A percentile compares a stretch with the other conserved stretches of the same genome.
phyloP scores from a whole-genome alignment of 2,888 invertebrate genomes.

The Scaptomyza tumidula region DNA sequence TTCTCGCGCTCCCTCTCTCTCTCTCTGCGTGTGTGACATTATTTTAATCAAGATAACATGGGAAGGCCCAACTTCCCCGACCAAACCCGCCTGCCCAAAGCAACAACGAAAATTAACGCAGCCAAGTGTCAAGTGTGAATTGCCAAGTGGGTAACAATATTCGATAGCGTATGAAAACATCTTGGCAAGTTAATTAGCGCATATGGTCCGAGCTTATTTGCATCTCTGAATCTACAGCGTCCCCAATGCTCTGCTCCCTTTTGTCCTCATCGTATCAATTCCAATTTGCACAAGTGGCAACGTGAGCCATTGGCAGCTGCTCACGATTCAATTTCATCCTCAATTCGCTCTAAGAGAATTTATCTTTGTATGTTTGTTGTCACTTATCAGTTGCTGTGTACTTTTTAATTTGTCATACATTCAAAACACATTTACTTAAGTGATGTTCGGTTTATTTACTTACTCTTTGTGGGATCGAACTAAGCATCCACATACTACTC shows the following conservation, averaged over 20 bases:
- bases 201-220: slow-evolving; percentile 52
- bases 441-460: slow-evolving; percentile 14
- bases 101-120: slow-evolving; percentile 71
- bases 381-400: slow-evolving; percentile 37
- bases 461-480: not conserved
- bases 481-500: not conserved
- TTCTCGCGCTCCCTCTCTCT: not conserved
- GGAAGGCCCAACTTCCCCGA: slow-evolving; percentile 1
- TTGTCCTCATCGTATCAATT: not conserved
- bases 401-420: slow-evolving; percentile 10
- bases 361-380: slow-evolving; percentile 32
- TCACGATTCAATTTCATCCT: slow-evolving; percentile 7
- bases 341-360: not conserved
- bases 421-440: slow-evolving; percentile 30
- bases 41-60: slow-evolving; percentile 52
- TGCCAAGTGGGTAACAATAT: slow-evolving; percentile 73
- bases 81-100: not conserved
- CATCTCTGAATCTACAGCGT: slow-evolving; percentile 37
- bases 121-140: slow-evolving; percentile 76
- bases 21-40: slow-evolving; percentile 7
- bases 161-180: slow-evolving; percentile 71
- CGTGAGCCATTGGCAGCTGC: not conserved
- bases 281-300: not conserved
- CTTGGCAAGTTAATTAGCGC: slow-evolving; percentile 66
- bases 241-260: not conserved